Evolutionary conservation across 2,888 invertebrate genomes (phyloP), one percentile per base, ranked within the genome.

Genomic region (Tanytarsus gracilentus): DNA sequence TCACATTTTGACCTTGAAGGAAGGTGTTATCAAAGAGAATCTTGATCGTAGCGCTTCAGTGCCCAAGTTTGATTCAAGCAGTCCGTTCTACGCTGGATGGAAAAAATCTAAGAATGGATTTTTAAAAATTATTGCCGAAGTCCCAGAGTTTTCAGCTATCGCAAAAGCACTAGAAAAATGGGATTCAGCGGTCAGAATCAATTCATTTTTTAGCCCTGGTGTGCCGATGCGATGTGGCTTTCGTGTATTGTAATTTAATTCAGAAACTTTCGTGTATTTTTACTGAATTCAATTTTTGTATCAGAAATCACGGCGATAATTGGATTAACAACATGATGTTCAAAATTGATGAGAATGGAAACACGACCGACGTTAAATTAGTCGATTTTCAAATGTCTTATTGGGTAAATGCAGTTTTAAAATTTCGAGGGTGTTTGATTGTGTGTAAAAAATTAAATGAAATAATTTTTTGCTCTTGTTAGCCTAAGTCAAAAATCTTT

Each of bases 321-420:
- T 64, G 64, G 64, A 27, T 48, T 3, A 63, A 60, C 27, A 63
- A 65, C 16, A 63, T 64, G 29, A 44, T 63, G 62, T 63, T 64
- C 53, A 63, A 64, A 36, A 56, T 63, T 18, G 30, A 61, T 16
- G 44, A 49, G 1, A 29, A 55, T 8, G 61, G 61, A 27, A 44
- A 29, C 6, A 14, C 63, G 58, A 14, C 62, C 55, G 26, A 53
- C 14, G 25, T 53, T 21, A 11, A 14, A 4, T 36, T 53, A 2
- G 4, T 53, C 2, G 53, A 53, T 16, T 53, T 21, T 8, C 53
- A 53, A 39, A 23, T 25, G 44, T 63, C 58, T 18, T 61, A 27
- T 14, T 63, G 55, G 36, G 55, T 25, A 16, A 56, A 36, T 9
- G 63, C 64, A 8, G 63, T 58, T 2, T 18, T 56, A 2, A 63